A percentile compares a stretch with the other conserved stretches of the same genome.
These are phyloP conservation scores for Pomacea maculata DNA, from an alignment of 1,140 invertebrate genomes.

Conservation along the genomic window DNA sequence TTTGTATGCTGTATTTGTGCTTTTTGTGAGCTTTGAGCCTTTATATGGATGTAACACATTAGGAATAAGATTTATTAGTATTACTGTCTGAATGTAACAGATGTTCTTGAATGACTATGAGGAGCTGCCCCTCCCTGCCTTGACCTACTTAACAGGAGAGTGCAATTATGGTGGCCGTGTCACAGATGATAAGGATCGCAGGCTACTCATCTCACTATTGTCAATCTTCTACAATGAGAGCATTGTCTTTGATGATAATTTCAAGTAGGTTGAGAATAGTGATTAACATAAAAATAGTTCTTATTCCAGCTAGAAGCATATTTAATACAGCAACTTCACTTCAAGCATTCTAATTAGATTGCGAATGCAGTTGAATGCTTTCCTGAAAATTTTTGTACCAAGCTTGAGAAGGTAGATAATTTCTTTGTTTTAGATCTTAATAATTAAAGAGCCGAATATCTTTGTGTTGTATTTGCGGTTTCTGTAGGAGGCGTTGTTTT, in stretches of 20 bases:
- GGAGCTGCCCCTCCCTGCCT: slow-evolving; percentile 62
- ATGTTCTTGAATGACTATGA: slow-evolving; percentile 67
- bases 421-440: too few species aligned
- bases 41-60: neutral
- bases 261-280: slow-evolving; percentile 55
- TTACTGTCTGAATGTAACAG: slow-evolving; percentile 33
- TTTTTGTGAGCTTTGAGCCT: neutral
- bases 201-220: slow-evolving; percentile 60
- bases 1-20: neutral
- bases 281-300: neutral
- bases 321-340: neutral
- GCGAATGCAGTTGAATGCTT: too few species aligned
- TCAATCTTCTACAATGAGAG: slow-evolving; percentile 58
- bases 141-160: slow-evolving; percentile 80
- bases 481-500: too few species aligned
- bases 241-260: slow-evolving; percentile 59
- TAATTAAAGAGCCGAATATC: too few species aligned
- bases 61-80: too few species aligned
- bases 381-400: too few species aligned
- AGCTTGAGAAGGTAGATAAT: too few species aligned
- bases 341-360: too few species aligned
- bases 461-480: too few species aligned
- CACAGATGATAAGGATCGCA: slow-evolving; percentile 66
- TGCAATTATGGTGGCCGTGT: slow-evolving; percentile 86
- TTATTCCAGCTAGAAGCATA: neutral